Evolutionary conservation across 2,888 invertebrate genomes (phyloP).

Genomic region (Drosophila picticornis): DNA sequence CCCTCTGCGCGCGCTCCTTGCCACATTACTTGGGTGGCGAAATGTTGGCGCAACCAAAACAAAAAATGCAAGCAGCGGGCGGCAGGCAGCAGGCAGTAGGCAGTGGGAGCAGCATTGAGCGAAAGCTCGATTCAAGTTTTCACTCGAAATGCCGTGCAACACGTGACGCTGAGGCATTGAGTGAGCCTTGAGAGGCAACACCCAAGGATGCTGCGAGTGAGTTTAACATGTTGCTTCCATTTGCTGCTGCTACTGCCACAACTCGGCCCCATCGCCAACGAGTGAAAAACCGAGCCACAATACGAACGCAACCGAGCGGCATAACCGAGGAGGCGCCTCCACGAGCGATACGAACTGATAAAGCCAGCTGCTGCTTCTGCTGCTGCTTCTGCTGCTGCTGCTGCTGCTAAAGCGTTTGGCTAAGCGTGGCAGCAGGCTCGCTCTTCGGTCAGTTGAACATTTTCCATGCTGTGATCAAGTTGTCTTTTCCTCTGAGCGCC

Average conservation of each 20-base stretch:
- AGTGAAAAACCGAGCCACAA: slow-evolving; percentile 38
- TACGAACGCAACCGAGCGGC: slow-evolving; percentile 10
- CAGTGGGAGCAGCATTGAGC: slow-evolving; percentile 46
- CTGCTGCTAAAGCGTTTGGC: slow-evolving; percentile 35
- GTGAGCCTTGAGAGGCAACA: slow-evolving; percentile 52
- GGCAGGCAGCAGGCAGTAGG: slow-evolving; percentile 38
- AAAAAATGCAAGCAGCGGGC: slow-evolving; percentile 60
- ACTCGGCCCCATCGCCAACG: slow-evolving; percentile 23
- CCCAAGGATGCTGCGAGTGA: slow-evolving; percentile 68
- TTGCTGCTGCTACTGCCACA: slow-evolving; percentile 13
- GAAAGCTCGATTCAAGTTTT: slow-evolving; percentile 50
- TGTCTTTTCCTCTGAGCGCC: slow-evolving; percentile 80
- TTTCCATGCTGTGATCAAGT: slow-evolving; percentile 80
- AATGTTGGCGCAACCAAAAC: slow-evolving; percentile 57
- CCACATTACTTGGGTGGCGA: slow-evolving; percentile 38
- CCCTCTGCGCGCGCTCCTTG: slow-evolving; percentile 43
- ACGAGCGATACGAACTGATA: slow-evolving; percentile 69
- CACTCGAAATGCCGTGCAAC: slow-evolving; percentile 68
- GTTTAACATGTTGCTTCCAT: slow-evolving; percentile 78
- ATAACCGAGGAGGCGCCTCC: slow-evolving; percentile 19
- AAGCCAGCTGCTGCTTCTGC: slow-evolving; percentile 53
- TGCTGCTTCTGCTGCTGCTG: slow-evolving; percentile 19
- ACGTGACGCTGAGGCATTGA: slow-evolving; percentile 70
- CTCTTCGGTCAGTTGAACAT: slow-evolving; percentile 79
- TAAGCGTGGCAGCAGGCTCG: slow-evolving; percentile 72